A percentile compares a stretch with the other conserved stretches of the same genome.
These are phyloP conservation scores for Microcebus jonahi DNA, from an alignment of 2,113 vertebrate genomes.

Conservation along the genomic window DNA sequence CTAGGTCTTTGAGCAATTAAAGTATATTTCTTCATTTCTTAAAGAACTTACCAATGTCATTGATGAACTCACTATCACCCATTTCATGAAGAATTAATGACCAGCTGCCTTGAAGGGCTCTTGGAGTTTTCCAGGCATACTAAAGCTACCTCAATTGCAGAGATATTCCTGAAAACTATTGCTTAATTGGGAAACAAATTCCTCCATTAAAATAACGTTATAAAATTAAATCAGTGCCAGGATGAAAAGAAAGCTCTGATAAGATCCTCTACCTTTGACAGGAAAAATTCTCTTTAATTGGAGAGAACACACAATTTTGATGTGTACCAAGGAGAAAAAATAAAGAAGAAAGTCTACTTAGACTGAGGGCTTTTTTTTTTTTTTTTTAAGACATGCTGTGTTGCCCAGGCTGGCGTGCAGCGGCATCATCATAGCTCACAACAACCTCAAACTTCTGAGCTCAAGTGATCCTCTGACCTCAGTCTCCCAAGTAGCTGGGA, in stretches of 20 bases:
- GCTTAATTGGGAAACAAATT: conserved; percentile 81
- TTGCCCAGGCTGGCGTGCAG: too few species aligned
- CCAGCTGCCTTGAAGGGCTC: conserved; percentile 80
- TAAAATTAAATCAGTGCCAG: conserved; percentile 69
- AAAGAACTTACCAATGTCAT: conserved; percentile 70
- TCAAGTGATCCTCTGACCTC: too few species aligned
- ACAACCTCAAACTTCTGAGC: too few species aligned
- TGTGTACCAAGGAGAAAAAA: conserved; percentile 34
- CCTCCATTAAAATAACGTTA: conserved; percentile 77
- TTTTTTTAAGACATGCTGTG: too few species aligned
- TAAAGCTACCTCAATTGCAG: conserved; percentile 80
- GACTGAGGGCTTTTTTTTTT: neutral
- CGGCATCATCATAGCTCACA: too few species aligned
- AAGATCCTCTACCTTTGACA: conserved; percentile 9
- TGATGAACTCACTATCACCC: conserved; percentile 68
- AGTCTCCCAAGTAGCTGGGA: too few species aligned
- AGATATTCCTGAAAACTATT: conserved; percentile 77
- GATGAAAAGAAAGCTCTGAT: conserved; percentile 71
- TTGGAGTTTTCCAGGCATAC: conserved; percentile 79
- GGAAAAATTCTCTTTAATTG: conserved; percentile 5
- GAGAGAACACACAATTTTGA: conserved; percentile 43
- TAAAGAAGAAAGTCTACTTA: neutral
- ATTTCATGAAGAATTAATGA: conserved; percentile 81
- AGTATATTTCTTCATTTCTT: conserved; percentile 69
- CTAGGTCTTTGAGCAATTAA: conserved; percentile 49